phyloP scores from a whole-genome alignment of 2,113 vertebrate genomes.

The Heterotis niloticus region DNA sequence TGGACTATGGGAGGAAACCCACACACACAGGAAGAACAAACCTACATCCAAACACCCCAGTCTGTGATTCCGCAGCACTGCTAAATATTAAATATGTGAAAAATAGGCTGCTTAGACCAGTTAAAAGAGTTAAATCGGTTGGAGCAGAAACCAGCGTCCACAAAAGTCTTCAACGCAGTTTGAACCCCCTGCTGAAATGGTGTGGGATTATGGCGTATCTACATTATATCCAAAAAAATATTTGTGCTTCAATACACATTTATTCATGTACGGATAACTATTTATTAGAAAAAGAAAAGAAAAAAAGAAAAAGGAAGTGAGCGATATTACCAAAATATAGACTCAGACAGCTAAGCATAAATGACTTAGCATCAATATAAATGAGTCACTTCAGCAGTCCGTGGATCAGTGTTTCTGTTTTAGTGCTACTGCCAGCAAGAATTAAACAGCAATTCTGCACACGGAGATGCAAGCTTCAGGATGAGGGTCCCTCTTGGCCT shows the following conservation, averaged over 20 bases:
- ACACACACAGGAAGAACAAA: no score
- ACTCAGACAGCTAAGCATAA: neutral
- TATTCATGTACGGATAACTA: neutral
- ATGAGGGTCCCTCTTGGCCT: slow-evolving; percentile 33
- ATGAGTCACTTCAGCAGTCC: neutral
- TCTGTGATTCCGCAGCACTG: no score
- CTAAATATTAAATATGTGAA: no score
- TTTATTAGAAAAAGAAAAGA: neutral
- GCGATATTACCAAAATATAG: no score
- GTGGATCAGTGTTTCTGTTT: neutral
- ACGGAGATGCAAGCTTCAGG: slow-evolving; percentile 21
- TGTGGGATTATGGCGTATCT: neutral
- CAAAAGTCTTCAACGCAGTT: no score
- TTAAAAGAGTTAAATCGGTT: no score
- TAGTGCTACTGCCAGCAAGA: slow-evolving; percentile 5
- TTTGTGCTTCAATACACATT: neutral
- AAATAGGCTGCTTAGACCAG: no score
- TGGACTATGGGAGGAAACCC: no score
- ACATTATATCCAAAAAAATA: neutral
- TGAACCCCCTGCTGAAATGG: no score
- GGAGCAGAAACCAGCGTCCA: no score
- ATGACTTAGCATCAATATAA: slow-evolving; percentile 11
- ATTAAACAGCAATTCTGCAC: neutral
- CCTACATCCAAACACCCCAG: no score
- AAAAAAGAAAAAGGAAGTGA: neutral